phyloP scores from a whole-genome alignment of 1,140 invertebrate species.

The Drosophila seguyi region DNA sequence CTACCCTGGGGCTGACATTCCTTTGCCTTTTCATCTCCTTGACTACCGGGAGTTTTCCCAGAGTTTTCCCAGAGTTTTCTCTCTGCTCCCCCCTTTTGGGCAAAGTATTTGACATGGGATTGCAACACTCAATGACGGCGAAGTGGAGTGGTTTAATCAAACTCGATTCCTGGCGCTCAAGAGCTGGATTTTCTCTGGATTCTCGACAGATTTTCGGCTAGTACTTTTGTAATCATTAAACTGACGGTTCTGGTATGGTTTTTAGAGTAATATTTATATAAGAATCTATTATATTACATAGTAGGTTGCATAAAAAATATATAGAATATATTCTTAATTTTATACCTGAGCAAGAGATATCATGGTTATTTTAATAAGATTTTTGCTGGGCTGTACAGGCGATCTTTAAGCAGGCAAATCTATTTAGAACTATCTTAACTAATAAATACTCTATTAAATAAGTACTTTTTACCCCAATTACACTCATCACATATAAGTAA shows the following conservation, averaged over 20 bases:
- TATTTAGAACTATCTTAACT: not conserved
- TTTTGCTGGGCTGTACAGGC: not conserved
- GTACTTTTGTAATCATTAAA: too few species aligned
- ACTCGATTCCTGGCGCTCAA: constrained; percentile 17
- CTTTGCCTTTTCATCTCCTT: constrained; percentile 13
- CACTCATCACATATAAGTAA: not conserved
- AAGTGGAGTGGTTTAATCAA: constrained; percentile 13
- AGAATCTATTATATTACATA: too few species aligned
- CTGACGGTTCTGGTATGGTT: too few species aligned
- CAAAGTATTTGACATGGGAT: constrained; percentile 40
- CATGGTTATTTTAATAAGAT: not conserved
- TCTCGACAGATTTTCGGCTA: not conserved
- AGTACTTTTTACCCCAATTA: not conserved
- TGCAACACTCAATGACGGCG: constrained; percentile 22
- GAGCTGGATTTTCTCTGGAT: constrained; percentile 4
- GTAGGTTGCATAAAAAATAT: too few species aligned
- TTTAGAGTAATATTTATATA: not conserved
- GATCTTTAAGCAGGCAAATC: too few species aligned
- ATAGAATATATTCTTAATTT: too few species aligned
- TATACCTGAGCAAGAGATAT: too few species aligned
- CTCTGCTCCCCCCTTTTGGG: not conserved
- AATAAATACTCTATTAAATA: not conserved
- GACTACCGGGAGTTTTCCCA: not conserved
- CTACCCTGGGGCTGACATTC: not conserved
- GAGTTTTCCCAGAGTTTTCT: not conserved